Evolutionary conservation across 2,113 vertebrate genomes (phyloP).

Genomic region (Theristicus caerulescens): DNA sequence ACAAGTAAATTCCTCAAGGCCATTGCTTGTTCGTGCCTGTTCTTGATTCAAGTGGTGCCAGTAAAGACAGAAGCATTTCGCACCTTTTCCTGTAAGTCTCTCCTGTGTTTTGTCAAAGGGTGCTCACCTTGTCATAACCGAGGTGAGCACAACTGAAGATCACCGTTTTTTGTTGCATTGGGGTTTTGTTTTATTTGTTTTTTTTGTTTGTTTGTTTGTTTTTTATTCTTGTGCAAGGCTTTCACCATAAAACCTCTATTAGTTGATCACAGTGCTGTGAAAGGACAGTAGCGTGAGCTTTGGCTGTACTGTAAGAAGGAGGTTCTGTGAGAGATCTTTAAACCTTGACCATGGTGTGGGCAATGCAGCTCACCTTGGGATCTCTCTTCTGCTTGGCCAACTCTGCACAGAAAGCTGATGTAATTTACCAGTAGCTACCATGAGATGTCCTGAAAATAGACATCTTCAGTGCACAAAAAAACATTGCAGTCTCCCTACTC

Average conservation of each 20-base stretch:
- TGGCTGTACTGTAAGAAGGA: not conserved
- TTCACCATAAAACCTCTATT: not conserved
- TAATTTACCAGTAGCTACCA: not conserved
- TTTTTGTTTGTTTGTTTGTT: not conserved
- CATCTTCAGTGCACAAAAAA: not conserved
- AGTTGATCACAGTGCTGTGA: not conserved
- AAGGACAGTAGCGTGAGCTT: not conserved
- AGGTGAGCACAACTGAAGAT: not conserved
- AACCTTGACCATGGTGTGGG: not conserved
- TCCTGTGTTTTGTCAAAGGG: constrained; percentile 28
- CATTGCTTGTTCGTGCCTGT: constrained; percentile 73
- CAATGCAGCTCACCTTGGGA: not conserved
- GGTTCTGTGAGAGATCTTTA: not conserved
- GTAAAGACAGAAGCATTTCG: constrained; percentile 51
- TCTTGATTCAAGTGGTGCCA: constrained; percentile 72
- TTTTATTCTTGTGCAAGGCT: not conserved
- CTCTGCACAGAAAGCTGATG: not conserved
- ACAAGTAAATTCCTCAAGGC: constrained; percentile 63
- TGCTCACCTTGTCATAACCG: not conserved
- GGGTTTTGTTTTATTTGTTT: fast-evolving
- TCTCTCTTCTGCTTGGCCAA: not conserved
- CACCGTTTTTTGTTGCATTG: not conserved
- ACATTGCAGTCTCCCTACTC: not conserved
- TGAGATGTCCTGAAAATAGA: not conserved
- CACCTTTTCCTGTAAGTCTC: constrained; percentile 69